Base-by-base conservation (phyloP, 2,888 invertebrate species). In the Odontocolon sp. region DNA sequence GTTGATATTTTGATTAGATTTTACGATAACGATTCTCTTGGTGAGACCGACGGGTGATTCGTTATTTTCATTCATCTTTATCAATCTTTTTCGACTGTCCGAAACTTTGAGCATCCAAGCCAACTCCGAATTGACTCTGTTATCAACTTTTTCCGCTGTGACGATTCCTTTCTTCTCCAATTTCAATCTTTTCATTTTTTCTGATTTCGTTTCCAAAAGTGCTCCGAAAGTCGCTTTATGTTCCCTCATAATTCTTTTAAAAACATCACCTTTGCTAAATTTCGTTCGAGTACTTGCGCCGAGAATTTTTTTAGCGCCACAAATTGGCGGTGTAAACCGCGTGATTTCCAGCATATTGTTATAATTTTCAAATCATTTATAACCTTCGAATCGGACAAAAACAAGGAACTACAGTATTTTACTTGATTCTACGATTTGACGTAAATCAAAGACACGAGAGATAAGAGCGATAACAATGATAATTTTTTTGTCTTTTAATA, bases 171-270 rank as follows among this genome's bases (percentile, higher is more conserved):
- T 74, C 3, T 64, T 63, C 52, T 83, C 82, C 2, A 57, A 63
- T 63, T 91, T 84, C 3, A 80, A 14, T 31, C 82, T 79, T 45
- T 87, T 89, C 81, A 88, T 90, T 85, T 90, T 92, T 83, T 92
- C 88, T 82, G 90, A 91, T 73, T 88, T 91, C 0, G 91, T 91
- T 82, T 93, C 92, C 42, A 92, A 78, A 61, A 93, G 83, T 0
- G 91, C 90, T 3, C 93, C 93, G 76, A 92, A 93, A 4, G 92
- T 76, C 38, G 90, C 88, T 82, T 92, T 92, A 76, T 92, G 92
- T 78, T 93, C 92, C 82, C 89, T 68, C 70, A 66, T 92, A 77
- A 91, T 91, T 71, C 91, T 86, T 85, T 92, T 92, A 3, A 92
- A 80, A 74, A 91, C 90, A 72, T 92, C 91, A 2, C 90, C 91